Evolutionary conservation across 53 echinoderm and acorn worm species (phyloP).

Genomic region (Crossaster papposus): DNA sequence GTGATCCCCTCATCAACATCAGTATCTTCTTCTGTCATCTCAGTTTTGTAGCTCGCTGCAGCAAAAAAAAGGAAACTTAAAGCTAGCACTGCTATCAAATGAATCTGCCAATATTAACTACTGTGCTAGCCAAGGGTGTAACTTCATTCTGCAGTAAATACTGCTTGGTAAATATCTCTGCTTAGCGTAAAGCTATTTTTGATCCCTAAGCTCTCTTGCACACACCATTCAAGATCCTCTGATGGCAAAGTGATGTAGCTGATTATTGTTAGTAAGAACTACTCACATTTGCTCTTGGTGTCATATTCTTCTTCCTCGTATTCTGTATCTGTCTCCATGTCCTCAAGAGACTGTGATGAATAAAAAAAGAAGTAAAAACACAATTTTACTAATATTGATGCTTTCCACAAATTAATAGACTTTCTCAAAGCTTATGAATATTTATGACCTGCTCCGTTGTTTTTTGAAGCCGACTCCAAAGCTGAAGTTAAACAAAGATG

Average conservation of each 20-base stretch:
- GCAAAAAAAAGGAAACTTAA: not conserved
- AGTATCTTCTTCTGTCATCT: slow-evolving; percentile 62
- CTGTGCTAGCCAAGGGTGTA: not conserved
- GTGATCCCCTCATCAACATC: slow-evolving; percentile 78
- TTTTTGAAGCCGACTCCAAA: not conserved
- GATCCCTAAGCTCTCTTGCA: too few species aligned
- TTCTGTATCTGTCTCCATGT: slow-evolving; percentile 92
- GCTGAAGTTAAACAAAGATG: too few species aligned
- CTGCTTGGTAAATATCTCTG: too few species aligned
- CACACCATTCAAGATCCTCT: too few species aligned
- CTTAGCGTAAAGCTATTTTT: too few species aligned
- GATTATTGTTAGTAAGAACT: not conserved
- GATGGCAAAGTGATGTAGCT: not conserved
- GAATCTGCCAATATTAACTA: not conserved
- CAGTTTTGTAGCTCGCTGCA: slow-evolving; percentile 87
- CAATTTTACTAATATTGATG: not conserved
- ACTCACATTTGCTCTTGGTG: slow-evolving; percentile 95
- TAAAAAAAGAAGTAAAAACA: not conserved
- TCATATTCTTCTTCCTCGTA: slow-evolving; percentile 90
- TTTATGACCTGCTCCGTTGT: not conserved
- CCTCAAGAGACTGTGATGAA: slow-evolving; percentile 76
- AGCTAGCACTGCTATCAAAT: not conserved
- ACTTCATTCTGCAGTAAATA: too few species aligned
- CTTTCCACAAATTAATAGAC: not conserved
- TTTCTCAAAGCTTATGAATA: not conserved